Conservation (phyloP, 2,113 vertebrate genomes). For the Archilochus colubris region DNA sequence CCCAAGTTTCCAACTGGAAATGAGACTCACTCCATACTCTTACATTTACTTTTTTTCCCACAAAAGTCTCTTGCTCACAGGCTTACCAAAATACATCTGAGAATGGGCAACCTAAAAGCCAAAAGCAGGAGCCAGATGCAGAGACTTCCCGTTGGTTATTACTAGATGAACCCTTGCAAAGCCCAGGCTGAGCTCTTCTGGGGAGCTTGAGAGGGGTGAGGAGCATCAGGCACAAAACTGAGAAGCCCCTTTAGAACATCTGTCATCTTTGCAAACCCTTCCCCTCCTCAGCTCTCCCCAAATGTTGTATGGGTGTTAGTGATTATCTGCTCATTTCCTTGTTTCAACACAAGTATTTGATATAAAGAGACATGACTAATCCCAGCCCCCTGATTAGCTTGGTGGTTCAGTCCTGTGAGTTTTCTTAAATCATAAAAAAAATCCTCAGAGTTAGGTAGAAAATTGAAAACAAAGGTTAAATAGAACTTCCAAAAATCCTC, state of each 20-base stretch:
- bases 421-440: slow-evolving; percentile 24
- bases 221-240: not conserved
- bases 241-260: not conserved
- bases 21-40: not conserved
- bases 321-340: slow-evolving; percentile 61
- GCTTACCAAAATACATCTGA: not conserved
- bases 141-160: not conserved
- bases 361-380: slow-evolving; percentile 62
- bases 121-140: slow-evolving; percentile 1
- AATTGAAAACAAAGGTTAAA: slow-evolving; percentile 59
- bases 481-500: slow-evolving; percentile 36
- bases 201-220: not conserved
- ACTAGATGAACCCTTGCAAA: not conserved
- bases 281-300: not conserved
- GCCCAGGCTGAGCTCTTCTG: not conserved
- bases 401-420: slow-evolving; percentile 26
- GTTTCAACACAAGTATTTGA: slow-evolving; percentile 51
- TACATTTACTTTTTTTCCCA: not conserved
- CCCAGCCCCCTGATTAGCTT: slow-evolving; percentile 34
- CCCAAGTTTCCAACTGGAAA: not conserved
- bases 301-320: slow-evolving; percentile 59
- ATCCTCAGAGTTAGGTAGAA: not conserved
- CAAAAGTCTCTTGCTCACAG: not conserved
- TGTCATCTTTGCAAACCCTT: not conserved
- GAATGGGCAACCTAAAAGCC: not conserved